Evolutionary conservation across 2,888 invertebrate genomes (phyloP), one percentile per base, ranked within the genome.

Genomic region (Gymnoscelis rufifasciata): DNA sequence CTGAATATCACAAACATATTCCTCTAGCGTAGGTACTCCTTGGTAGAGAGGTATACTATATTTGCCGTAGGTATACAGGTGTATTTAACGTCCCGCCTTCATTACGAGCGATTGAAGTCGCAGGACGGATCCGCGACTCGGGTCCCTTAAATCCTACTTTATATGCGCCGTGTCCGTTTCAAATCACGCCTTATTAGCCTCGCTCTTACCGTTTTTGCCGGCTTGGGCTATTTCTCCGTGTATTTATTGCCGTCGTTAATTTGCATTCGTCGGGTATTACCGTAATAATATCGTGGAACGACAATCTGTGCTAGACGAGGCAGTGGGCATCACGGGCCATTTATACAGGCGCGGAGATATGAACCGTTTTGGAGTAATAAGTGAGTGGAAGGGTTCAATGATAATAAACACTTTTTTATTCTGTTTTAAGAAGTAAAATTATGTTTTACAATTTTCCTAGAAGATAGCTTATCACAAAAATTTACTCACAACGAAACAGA

Each of bases 251-350:
- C 65, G 67, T 66, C 71, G 67, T 78, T 74, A 73, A 81, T 83
- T 83, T 83, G 71, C 80, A 83, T 83, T 74, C 67, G 67, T 70
- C 61, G 64, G 60, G 60, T 71, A 80, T 79, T 78, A 74, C 70
- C 77, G 75, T 80, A 77, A 78, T 81, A 80, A 78, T 78, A 78
- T 80, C 73, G 68, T 74, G 64, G 66, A 74, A 76, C 73, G 81
- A 75, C 81, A 74, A 75, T 68, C 65, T 69, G 59, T 46, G 68
- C 76, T 3, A 19, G 19, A 19, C 19, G 19, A 19, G 3, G 19
- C 2, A 19, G 19, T 19, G n/a, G n/a, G n/a, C n/a, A n/a, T n/a
- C n/a, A n/a, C n/a, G n/a, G n/a, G n/a, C n/a, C n/a, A n/a, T n/a
- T n/a, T n/a, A n/a, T n/a, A n/a, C n/a, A n/a, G n/a, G n/a, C n/a